These are phyloP conservation scores for Psix sp. DNA, from an alignment of 1,140 invertebrate genomes.

Conservation along the genomic window DNA sequence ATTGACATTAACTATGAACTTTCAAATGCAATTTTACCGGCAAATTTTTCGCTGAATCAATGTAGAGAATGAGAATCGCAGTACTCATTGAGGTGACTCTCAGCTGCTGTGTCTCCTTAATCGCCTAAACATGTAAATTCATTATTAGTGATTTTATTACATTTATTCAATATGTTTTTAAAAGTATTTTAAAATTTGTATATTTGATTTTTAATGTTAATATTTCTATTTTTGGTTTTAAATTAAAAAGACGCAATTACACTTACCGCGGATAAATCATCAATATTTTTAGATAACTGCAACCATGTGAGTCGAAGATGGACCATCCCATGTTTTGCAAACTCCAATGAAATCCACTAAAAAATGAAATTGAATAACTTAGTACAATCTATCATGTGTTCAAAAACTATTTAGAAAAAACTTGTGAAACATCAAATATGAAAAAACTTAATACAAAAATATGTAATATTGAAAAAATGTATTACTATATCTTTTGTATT, in stretches of 20 bases:
- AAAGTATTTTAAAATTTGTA: no score
- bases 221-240: no score
- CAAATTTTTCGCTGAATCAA: constrained; percentile 93
- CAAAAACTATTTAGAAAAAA: no score
- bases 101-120: constrained; percentile 86
- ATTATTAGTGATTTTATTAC: not conserved
- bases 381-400: no score
- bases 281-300: constrained; percentile 83
- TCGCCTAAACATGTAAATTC: constrained; percentile 77
- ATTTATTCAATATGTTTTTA: constrained; percentile 1
- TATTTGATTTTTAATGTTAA: no score
- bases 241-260: no score
- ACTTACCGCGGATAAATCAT: constrained; percentile 86
- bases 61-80: constrained; percentile 87
- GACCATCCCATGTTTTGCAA: constrained; percentile 94
- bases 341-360: constrained; percentile 95
- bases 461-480: not conserved
- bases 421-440: no score
- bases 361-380: constrained; percentile 56
- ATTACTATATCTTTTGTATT: constrained; percentile 7
- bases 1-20: no score
- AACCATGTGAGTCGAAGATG: constrained; percentile 93
- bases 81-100: constrained; percentile 86
- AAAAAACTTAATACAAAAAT: no score
- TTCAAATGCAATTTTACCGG: no score